phyloP scores from a whole-genome alignment of 2,888 invertebrate species.

The Lasioglossum morio region DNA sequence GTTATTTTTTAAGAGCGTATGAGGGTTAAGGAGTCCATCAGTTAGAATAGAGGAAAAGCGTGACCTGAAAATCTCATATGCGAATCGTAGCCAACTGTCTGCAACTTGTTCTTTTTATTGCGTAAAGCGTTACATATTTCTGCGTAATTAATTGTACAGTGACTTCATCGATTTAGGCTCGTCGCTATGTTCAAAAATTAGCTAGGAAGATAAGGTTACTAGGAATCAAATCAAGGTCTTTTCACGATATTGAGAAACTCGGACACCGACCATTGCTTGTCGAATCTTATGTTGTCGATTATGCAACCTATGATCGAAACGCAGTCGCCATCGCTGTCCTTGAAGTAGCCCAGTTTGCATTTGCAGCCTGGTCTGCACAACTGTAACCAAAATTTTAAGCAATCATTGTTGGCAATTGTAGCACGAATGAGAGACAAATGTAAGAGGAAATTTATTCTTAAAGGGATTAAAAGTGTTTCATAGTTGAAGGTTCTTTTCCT shows the following conservation, averaged over 20 bases:
- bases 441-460: background rate
- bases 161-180: background rate
- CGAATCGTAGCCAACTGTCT: background rate
- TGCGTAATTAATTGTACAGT: background rate
- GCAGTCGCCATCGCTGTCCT: slow-evolving; percentile 19
- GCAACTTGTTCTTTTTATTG: background rate
- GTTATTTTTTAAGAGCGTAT: too few relatives aligned
- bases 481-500: background rate
- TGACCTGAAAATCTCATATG: background rate
- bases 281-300: background rate
- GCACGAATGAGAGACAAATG: background rate
- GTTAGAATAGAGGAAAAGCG: background rate
- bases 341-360: slow-evolving; percentile 18
- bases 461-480: background rate
- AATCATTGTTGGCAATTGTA: background rate
- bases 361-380: slow-evolving; percentile 1
- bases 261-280: background rate
- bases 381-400: background rate
- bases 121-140: background rate
- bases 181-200: background rate
- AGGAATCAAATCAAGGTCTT: too few relatives aligned
- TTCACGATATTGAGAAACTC: background rate
- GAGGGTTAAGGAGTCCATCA: background rate
- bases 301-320: slow-evolving; percentile 19
- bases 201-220: background rate